These are phyloP conservation scores for Harpalus rubripes DNA, from an alignment of 2,888 invertebrate genomes.

Conservation along the genomic window DNA sequence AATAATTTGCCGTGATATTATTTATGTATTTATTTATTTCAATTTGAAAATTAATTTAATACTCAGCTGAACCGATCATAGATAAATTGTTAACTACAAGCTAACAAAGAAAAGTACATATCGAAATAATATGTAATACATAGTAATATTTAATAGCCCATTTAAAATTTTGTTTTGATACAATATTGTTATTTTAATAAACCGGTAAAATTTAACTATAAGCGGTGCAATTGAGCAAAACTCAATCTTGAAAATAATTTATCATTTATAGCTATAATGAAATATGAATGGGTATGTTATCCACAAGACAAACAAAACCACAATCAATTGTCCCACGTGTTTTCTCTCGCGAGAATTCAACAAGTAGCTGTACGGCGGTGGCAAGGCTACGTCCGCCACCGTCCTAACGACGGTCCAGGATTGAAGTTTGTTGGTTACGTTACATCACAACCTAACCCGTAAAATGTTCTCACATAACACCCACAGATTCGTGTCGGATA, in stretches of 20 bases:
- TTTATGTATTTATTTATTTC: no score
- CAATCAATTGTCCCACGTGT: not conserved
- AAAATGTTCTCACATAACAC: not conserved
- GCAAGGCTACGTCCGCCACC: not conserved
- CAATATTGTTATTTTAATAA: no score
- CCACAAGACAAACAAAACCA: not conserved
- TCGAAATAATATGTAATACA: no score
- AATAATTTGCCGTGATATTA: no score
- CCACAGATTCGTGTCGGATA: not conserved
- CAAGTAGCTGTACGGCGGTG: not conserved
- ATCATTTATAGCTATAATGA: not conserved
- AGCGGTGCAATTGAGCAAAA: not conserved
- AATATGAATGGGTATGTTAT: not conserved
- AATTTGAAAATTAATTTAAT: no score
- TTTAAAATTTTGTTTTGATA: no score
- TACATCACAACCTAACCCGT: not conserved
- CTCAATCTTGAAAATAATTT: not conserved
- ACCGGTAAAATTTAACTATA: no score
- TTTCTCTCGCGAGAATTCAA: not conserved
- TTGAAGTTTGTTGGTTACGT: not conserved
- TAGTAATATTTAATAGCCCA: no score
- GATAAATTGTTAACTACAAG: no score
- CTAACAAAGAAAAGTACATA: no score
- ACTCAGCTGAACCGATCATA: no score
- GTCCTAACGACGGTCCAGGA: slow-evolving; percentile 23